Evolutionary conservation across 2,888 invertebrate genomes (phyloP), one percentile per base, ranked within the genome.

Genomic region (Pristionchus japonicus): DNA sequence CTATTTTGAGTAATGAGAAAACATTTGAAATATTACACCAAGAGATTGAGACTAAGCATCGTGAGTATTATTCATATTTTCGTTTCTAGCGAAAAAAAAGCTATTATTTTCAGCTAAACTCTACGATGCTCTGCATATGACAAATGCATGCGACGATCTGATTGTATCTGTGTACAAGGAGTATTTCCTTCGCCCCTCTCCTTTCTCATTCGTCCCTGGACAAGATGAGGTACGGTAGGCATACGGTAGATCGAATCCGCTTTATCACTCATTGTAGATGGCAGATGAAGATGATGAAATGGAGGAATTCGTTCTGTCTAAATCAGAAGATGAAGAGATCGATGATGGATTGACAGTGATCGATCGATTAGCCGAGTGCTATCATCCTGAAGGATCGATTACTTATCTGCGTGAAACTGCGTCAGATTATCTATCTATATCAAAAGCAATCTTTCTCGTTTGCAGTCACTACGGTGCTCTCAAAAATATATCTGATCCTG

Each of bases 171-270:
- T 34, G 3, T 83, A 43, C 37, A 83, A 52, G 31, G 34, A 83
- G 11, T 83, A 83, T 49, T 83, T 83, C 47, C 47, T 77, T 27
- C 43, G 77, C n/a, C 77, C 77, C 43, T 77, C 77, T 17, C 77
- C 77, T 0, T 77, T 47, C 43, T 23, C 77, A 17, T 49, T n/a
- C n/a, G n/a, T 34, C 52, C 27, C 82, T 27, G 52, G 1, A 15
- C 52, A 49, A 17, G 49, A 83, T 34, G 82, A 83, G 52, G 82
- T 83, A 52, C 20, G 52, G 20, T 83, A 52, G 20, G 11, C 34
- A 11, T 27, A 34, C 6, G 4, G 23, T 34, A 23, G 17, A 11
- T 20, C 1, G 20, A 23, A 77, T 40, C 34, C 6, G 3, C n/a
- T 13, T 3, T 37, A 13, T n/a, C 11, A n/a, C 57, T n/a, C 20